Evolutionary conservation across 2,797 vertebrate genomes (phyloP).

Genomic region (Cynodonichthys magdalenae): DNA sequence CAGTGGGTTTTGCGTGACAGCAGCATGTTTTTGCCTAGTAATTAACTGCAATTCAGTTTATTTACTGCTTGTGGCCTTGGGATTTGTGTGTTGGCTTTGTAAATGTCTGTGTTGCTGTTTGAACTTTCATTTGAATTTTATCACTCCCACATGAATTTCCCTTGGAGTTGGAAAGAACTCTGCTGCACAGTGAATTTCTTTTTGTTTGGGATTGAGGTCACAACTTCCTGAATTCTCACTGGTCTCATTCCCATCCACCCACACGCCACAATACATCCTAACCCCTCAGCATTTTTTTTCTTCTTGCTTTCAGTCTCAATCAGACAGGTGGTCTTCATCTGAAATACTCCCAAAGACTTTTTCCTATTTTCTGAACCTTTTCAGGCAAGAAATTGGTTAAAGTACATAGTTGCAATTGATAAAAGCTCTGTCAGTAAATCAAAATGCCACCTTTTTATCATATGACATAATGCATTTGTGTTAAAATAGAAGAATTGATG

Average conservation of each 20-base stretch:
- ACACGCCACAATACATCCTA: slow-evolving; percentile 27
- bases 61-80: slow-evolving; percentile 32
- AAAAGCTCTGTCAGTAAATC: background rate
- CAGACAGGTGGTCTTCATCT: background rate
- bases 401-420: slow-evolving; percentile 21
- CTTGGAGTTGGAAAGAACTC: slow-evolving; percentile 15
- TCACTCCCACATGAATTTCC: slow-evolving; percentile 21
- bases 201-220: slow-evolving; percentile 68
- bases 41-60: slow-evolving; percentile 37
- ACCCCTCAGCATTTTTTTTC: slow-evolving; percentile 25
- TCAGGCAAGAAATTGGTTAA: no score
- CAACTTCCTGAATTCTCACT: slow-evolving; percentile 47
- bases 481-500: background rate
- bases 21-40: slow-evolving; percentile 22
- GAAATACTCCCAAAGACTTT: no score
- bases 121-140: slow-evolving; percentile 35
- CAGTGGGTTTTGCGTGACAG: slow-evolving; percentile 24
- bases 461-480: background rate
- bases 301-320: slow-evolving; percentile 8
- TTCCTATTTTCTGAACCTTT: no score
- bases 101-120: slow-evolving; percentile 32
- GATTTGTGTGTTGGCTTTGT: slow-evolving; percentile 16
- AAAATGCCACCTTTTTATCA: background rate
- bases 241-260: slow-evolving; percentile 49
- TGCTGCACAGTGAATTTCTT: slow-evolving; percentile 31